Conservation (phyloP, 2,888 invertebrate genomes). For the Tetragonula carbonaria region DNA sequence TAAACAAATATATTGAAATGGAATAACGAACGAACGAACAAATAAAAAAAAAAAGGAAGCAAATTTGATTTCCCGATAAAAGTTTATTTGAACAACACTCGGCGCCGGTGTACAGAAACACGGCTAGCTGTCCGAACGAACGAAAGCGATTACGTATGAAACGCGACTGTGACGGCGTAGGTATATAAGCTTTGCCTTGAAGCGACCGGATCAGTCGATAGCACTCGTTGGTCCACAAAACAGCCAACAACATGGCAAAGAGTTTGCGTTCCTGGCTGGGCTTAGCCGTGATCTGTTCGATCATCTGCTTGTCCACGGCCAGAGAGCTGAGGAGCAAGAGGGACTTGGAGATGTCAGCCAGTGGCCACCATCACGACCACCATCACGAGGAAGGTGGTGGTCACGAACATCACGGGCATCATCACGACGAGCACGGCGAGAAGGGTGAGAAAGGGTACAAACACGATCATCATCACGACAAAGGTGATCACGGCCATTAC, state of each 20-base stretch:
- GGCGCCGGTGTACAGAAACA: slow-evolving; percentile 43
- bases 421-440: slow-evolving; percentile 85
- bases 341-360: slow-evolving; percentile 76
- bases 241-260: slow-evolving; percentile 71
- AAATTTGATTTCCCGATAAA: neutral
- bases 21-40: slow-evolving; percentile 1
- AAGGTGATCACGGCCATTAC: slow-evolving; percentile 91
- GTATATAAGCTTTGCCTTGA: slow-evolving; percentile 79
- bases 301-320: slow-evolving; percentile 73
- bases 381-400: slow-evolving; percentile 82
- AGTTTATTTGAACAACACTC: neutral
- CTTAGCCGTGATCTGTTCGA: slow-evolving; percentile 69
- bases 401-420: slow-evolving; percentile 82
- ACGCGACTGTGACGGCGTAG: slow-evolving; percentile 64
- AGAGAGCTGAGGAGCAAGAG: slow-evolving; percentile 62
- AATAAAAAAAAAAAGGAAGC: neutral
- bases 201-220: slow-evolving; percentile 76
- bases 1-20: slow-evolving; percentile 7
- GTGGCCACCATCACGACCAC: slow-evolving; percentile 71
- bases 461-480: slow-evolving; percentile 81
- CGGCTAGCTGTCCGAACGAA: slow-evolving; percentile 63
- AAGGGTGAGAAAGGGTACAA: slow-evolving; percentile 85
- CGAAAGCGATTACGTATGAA: slow-evolving; percentile 81
- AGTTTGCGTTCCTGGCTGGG: slow-evolving; percentile 72
- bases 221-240: slow-evolving; percentile 70